Evolutionary conservation across 2,113 vertebrate species (phyloP), one percentile per base, ranked within the genome.

Genomic region (Lepus europaeus): DNA sequence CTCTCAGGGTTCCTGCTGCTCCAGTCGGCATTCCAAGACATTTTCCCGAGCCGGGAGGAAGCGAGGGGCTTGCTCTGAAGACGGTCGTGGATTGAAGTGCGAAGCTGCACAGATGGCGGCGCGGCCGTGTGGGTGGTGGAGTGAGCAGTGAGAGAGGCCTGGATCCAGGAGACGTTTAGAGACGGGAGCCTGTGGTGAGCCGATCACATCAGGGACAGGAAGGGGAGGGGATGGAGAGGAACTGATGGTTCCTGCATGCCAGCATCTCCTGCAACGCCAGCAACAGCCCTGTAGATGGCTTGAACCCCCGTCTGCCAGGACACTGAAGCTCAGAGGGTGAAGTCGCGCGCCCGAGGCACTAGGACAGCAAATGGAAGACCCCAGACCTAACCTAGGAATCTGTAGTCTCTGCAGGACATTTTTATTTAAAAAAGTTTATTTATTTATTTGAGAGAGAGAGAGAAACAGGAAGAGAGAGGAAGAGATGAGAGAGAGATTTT

Each of bases 91-190:
- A 33, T 56, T 20, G 45, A 45, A 45, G 72, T 66, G 78, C 88
- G 86, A 81, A 84, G 45, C 53, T 81, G 70, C 94, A 29, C 68
- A 90, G 94, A 90, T 84, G 74, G 3, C 70, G 89, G 39, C 12
- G 22, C 49, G 53, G 11, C 70, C n/a, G 63, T 1, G 22, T 70
- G 66, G 73, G 59, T 69, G 39, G 51, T 56, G 29, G 36, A 66
- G 10, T 89, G 76, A 17, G 63, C 49, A 79, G 45, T 25, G 33
- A 51, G 33, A 86, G 68, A 20, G 49, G 72, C 51, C 4, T 61
- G 27, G 27, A 56, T 51, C 19, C 29, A 49, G 39, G 69, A 78
- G 68, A 33, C n/a, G 53, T 61, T 77, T 77, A 74, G 72, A 92
- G 76, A 61, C 31, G 49, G 79, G 53, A 45, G 45, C 64, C 53